Percentiles rank a stretch among this genome's conserved stretches.
Evolutionary conservation across 2,888 invertebrate species (phyloP).

Genomic region (Monopis laevigella): DNA sequence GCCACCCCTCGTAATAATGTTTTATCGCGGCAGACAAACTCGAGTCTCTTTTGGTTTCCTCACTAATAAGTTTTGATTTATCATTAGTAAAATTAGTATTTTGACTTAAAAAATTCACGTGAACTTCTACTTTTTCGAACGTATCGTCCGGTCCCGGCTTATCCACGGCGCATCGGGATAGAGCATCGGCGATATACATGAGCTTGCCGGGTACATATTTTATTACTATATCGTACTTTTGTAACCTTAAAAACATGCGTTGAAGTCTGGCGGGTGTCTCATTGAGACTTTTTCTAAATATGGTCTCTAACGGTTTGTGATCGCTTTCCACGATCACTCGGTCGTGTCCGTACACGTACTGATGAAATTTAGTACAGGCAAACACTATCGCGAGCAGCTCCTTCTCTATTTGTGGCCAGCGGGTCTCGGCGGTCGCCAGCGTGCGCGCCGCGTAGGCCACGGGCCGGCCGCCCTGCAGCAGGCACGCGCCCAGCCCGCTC

Average conservation of each 20-base stretch:
- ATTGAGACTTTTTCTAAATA: constrained; percentile 24
- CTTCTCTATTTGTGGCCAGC: constrained; percentile 20
- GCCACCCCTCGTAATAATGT: too few species aligned
- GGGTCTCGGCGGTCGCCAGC: constrained; percentile 14
- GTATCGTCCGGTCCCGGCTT: constrained; percentile 13
- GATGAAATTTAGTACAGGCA: constrained; percentile 19
- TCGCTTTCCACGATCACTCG: constrained; percentile 24
- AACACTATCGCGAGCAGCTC: constrained; percentile 20
- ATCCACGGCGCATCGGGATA: constrained; percentile 22
- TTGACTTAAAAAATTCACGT: too few species aligned
- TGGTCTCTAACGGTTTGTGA: constrained; percentile 27
- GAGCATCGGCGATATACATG: constrained; percentile 25
- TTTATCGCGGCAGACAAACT: too few species aligned
- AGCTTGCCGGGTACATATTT: constrained; percentile 25
- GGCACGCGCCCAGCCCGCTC: constrained; percentile 14
- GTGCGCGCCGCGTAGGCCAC: constrained; percentile 17
- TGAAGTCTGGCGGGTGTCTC: constrained; percentile 23
- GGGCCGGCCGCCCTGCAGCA: constrained; percentile 15
- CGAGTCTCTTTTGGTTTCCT: too few species aligned
- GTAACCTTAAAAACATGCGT: constrained; percentile 24
- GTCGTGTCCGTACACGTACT: constrained; percentile 21
- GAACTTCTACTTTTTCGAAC: too few species aligned
- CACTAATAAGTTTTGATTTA: too few species aligned
- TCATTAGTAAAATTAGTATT: too few species aligned
- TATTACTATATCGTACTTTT: constrained; percentile 23